Conservation (phyloP, 2,113 vertebrate genomes). For the Crotalus helleri region DNA sequence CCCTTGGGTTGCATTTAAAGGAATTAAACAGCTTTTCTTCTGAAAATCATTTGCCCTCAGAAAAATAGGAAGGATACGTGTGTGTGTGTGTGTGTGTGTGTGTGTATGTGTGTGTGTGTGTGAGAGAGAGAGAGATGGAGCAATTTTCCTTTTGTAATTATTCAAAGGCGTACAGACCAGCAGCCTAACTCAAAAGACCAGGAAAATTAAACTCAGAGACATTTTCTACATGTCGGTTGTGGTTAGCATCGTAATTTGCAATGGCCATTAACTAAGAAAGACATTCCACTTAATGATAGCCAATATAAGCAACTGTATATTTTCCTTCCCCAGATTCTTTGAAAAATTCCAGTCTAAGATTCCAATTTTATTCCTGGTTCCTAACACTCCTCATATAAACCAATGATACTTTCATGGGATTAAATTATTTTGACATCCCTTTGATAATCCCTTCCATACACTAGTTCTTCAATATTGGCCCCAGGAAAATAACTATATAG, state of each 20-base stretch:
- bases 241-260: constrained; percentile 21
- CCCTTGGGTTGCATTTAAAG: not conserved
- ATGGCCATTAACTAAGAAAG: constrained; percentile 30
- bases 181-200: not conserved
- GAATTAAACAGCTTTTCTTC: not conserved
- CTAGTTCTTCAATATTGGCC: not conserved
- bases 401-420: not conserved
- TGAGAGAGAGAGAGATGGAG: too few species aligned
- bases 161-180: not conserved
- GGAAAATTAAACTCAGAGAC: not conserved
- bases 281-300: not conserved
- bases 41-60: not conserved
- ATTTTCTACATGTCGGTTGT: constrained; percentile 30
- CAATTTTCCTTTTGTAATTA: not conserved
- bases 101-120: too few species aligned
- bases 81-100: too few species aligned
- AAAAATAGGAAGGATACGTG: not conserved
- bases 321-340: not conserved
- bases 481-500: not conserved
- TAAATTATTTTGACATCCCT: fast-evolving
- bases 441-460: fast-evolving
- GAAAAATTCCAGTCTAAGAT: not conserved
- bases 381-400: not conserved
- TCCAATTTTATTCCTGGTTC: not conserved
- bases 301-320: constrained; percentile 16